A percentile compares a stretch with the other conserved stretches of the same genome.
Conservation (phyloP, 2,888 invertebrate genomes). For the Tupiocoris notatus region DNA sequence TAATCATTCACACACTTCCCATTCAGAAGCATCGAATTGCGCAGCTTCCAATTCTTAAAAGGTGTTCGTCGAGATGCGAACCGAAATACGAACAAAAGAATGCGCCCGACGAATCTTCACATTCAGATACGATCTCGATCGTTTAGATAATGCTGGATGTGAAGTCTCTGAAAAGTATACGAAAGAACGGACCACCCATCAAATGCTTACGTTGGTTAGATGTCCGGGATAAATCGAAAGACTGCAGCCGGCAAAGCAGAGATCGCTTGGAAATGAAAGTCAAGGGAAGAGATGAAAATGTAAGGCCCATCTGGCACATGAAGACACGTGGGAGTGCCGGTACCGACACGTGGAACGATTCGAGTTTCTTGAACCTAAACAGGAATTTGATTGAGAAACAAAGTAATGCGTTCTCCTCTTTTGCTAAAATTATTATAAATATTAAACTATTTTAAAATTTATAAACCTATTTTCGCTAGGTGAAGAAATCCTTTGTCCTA, state of each 20-base stretch:
- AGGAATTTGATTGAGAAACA: too few species aligned
- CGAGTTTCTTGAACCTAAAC: conserved; percentile 37
- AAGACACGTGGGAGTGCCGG: conserved; percentile 37
- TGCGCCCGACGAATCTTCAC: background rate
- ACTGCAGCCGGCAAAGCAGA: background rate
- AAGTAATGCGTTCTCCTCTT: too few species aligned
- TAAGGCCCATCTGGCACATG: conserved; percentile 15
- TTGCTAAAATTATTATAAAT: too few species aligned
- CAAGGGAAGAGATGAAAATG: background rate
- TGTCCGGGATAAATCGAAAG: background rate
- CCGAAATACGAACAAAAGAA: too few species aligned
- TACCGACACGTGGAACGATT: conserved; percentile 23
- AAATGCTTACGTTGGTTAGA: background rate
- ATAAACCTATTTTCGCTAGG: too few species aligned
- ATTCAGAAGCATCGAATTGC: too few species aligned
- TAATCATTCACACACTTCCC: too few species aligned
- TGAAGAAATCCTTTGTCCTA: too few species aligned
- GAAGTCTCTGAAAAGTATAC: background rate
- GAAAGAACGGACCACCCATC: background rate
- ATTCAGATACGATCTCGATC: background rate
- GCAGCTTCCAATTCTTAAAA: too few species aligned
- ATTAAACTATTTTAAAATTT: too few species aligned
- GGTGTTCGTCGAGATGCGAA: too few species aligned
- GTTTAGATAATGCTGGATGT: background rate
- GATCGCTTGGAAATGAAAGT: too few species aligned